A percentile compares a stretch with the other conserved stretches of the same genome.
phyloP scores from a whole-genome alignment of 2,797 vertebrate species.

The Semotilus atromaculatus region DNA sequence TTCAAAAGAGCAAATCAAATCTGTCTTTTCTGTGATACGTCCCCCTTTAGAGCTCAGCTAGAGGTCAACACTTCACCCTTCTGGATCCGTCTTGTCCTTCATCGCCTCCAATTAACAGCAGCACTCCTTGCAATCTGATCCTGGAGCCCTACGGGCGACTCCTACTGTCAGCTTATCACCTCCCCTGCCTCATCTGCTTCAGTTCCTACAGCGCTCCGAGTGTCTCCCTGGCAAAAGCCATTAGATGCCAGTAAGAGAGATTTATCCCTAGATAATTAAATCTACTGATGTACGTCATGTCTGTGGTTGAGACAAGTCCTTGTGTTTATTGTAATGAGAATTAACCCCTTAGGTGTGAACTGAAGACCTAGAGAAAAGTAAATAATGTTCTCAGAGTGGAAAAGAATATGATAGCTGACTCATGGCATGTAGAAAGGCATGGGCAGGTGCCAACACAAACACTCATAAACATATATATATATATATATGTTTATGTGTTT shows the following conservation, averaged over 20 bases:
- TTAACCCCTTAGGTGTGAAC: constrained; percentile 26
- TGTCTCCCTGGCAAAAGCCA: constrained; percentile 9
- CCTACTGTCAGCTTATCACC: constrained; percentile 22
- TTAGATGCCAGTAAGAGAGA: constrained; percentile 33
- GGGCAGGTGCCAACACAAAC: constrained; percentile 2
- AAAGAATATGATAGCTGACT: constrained; percentile 22
- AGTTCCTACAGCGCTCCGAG: neutral
- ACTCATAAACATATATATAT: neutral
- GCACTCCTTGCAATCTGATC: constrained; percentile 37
- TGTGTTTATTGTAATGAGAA: constrained; percentile 23
- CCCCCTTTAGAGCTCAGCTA: neutral
- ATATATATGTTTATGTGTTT: neutral
- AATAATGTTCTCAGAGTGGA: neutral
- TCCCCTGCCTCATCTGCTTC: constrained; percentile 10
- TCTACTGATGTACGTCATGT: constrained; percentile 30
- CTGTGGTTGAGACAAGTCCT: constrained; percentile 28
- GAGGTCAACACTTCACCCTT: constrained; percentile 42
- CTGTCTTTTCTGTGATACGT: neutral
- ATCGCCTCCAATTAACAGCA: constrained; percentile 35
- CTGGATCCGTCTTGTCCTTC: constrained; percentile 26
- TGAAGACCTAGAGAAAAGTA: neutral
- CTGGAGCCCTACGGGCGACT: constrained; percentile 14
- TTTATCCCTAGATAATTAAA: constrained; percentile 49
- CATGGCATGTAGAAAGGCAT: neutral
- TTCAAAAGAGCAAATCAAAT: neutral